A percentile compares a stretch with the other conserved stretches of the same genome.
Evolutionary conservation across 64 coral and sea anemone species (phyloP).

Genomic region (Montipora cactus): DNA sequence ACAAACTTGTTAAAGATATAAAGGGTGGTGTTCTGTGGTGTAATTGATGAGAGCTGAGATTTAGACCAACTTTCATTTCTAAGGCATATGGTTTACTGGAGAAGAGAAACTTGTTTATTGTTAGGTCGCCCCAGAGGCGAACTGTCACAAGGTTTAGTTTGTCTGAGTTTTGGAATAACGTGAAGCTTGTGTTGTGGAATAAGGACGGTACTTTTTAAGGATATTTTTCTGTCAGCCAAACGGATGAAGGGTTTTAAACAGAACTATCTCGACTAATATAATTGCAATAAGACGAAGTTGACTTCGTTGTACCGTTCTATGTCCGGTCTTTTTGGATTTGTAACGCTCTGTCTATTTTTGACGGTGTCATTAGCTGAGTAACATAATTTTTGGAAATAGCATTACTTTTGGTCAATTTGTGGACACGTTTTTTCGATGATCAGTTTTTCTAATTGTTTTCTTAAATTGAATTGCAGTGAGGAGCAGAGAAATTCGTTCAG

Average conservation of each 20-base stretch:
- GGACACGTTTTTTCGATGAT: background rate
- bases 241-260: no score
- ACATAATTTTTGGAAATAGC: background rate
- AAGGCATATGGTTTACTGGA: no score
- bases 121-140: no score
- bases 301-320: background rate
- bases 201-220: no score
- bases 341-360: background rate
- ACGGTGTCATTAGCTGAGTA: background rate
- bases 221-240: no score
- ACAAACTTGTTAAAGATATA: background rate
- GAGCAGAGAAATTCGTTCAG: conserved; percentile 1
- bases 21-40: background rate
- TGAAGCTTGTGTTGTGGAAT: no score
- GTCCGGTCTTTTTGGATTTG: background rate
- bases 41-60: no score
- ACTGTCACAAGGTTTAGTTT: no score
- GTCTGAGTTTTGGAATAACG: no score
- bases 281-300: background rate
- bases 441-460: background rate
- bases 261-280: no score
- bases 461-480: background rate
- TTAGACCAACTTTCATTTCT: no score
- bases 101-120: no score
- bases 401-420: background rate